These are phyloP conservation scores for Scaptomyza montana DNA, from an alignment of 1,140 invertebrate genomes.

Conservation along the genomic window DNA sequence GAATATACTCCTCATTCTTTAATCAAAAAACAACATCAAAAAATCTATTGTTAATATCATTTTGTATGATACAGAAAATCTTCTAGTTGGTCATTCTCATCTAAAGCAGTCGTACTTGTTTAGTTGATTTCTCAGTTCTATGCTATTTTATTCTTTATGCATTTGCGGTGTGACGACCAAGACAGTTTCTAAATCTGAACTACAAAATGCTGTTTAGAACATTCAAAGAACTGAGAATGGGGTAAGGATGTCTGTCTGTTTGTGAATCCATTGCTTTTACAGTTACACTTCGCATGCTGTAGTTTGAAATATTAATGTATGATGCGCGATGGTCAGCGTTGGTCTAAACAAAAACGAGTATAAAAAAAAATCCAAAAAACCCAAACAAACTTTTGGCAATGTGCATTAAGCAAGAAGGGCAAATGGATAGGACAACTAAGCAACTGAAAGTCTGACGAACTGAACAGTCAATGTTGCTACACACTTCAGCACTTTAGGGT, in stretches of 20 bases:
- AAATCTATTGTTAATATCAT: no score
- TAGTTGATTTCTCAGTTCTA: constrained; percentile 35
- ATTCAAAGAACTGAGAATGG: constrained; percentile 23
- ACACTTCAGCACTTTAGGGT: constrained; percentile 23
- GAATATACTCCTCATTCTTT: no score
- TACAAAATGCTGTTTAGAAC: constrained; percentile 51
- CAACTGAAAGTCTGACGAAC: constrained; percentile 24
- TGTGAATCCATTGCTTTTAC: constrained; percentile 24
- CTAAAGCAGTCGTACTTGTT: constrained; percentile 10
- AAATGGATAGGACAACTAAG: constrained; percentile 12
- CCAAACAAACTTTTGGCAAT: constrained; percentile 34
- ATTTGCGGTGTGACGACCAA: constrained; percentile 29
- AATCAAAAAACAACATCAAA: no score
- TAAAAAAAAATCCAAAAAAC: no score
- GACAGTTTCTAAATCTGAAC: constrained; percentile 58
- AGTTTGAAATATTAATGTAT: constrained; percentile 69
- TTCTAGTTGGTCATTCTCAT: neutral
- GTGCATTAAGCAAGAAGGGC: constrained; percentile 59
- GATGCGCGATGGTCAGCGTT: constrained; percentile 39
- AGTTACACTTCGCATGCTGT: constrained; percentile 36
- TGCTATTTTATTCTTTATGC: constrained; percentile 3
- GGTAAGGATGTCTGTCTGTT: constrained; percentile 12
- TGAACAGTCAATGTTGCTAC: constrained; percentile 27
- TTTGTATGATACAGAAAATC: neutral
- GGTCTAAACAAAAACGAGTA: no score